Evolutionary conservation across 2,888 invertebrate species (phyloP).

Genomic region (Taphrorychus bicolor): DNA sequence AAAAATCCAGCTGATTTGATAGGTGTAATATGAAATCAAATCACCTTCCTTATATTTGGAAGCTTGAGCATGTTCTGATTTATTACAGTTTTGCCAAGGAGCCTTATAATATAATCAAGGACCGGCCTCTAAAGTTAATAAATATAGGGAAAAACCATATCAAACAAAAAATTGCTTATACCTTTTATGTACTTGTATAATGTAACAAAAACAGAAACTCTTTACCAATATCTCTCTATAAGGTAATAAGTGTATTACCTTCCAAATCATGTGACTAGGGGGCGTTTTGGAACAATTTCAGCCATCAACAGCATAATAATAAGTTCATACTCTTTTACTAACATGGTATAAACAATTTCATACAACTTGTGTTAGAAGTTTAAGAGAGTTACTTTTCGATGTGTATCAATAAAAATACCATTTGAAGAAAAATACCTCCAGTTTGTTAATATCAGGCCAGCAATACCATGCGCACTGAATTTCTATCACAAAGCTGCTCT

Average conservation of each 20-base stretch:
- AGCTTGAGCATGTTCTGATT: too few species aligned
- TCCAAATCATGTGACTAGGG: neutral
- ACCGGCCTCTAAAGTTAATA: neutral
- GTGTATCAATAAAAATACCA: neutral
- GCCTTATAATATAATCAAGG: neutral
- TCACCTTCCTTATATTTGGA: too few species aligned
- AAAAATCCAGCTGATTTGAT: neutral
- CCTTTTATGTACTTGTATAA: neutral
- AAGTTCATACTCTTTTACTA: neutral
- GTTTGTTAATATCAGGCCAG: neutral
- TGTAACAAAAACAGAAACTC: neutral
- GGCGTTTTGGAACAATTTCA: neutral
- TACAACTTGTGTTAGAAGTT: neutral
- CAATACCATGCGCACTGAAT: neutral
- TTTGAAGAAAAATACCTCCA: neutral
- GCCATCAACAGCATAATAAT: neutral
- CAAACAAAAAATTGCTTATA: neutral
- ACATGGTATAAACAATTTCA: constrained; percentile 12
- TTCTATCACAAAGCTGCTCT: too few species aligned
- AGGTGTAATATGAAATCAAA: too few species aligned
- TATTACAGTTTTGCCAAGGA: neutral
- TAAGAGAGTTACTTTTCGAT: neutral
- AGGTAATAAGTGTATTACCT: too few species aligned
- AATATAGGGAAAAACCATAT: neutral
- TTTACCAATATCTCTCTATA: neutral